Conservation (phyloP, 2,888 invertebrate genomes). For the Xestoiulus laeticollis region DNA sequence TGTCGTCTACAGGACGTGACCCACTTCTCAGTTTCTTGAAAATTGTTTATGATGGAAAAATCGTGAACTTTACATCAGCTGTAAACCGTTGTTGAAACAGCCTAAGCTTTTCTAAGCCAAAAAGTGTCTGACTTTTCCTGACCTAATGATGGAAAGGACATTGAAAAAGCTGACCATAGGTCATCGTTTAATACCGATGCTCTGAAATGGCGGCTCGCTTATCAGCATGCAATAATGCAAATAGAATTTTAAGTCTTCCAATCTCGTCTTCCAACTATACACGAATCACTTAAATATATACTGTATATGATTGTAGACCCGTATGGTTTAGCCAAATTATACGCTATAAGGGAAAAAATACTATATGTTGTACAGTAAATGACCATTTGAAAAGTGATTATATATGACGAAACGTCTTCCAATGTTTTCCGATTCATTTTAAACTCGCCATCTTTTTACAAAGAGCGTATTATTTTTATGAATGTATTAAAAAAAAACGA, state of each 20-base stretch:
- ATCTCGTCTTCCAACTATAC: slow-evolving; percentile 45
- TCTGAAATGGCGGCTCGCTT: slow-evolving; percentile 23
- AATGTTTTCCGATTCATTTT: not conserved
- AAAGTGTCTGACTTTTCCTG: slow-evolving; percentile 37
- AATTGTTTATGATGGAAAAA: not conserved
- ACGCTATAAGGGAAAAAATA: not conserved
- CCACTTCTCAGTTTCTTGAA: no score
- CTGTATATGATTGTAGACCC: slow-evolving; percentile 28
- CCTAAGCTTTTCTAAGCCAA: not conserved
- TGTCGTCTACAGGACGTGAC: no score
- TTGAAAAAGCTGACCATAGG: slow-evolving; percentile 11
- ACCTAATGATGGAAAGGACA: not conserved
- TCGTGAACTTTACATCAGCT: not conserved
- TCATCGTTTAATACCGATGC: not conserved
- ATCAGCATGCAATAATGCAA: slow-evolving; percentile 46
- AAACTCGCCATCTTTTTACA: slow-evolving; percentile 30
- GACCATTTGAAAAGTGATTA: slow-evolving; percentile 12
- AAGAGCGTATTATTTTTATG: slow-evolving; percentile 34
- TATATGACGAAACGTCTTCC: slow-evolving; percentile 13
- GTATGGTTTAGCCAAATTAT: not conserved
- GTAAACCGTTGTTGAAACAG: not conserved
- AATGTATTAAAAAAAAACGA: not conserved
- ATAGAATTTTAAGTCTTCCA: slow-evolving; percentile 45
- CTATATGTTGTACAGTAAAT: slow-evolving; percentile 18
- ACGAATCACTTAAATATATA: slow-evolving; percentile 21